Percentiles rank a stretch among this genome's conserved stretches.
Conservation (phyloP, 2,113 vertebrate genomes). For the Neodon shergylaensis region DNA sequence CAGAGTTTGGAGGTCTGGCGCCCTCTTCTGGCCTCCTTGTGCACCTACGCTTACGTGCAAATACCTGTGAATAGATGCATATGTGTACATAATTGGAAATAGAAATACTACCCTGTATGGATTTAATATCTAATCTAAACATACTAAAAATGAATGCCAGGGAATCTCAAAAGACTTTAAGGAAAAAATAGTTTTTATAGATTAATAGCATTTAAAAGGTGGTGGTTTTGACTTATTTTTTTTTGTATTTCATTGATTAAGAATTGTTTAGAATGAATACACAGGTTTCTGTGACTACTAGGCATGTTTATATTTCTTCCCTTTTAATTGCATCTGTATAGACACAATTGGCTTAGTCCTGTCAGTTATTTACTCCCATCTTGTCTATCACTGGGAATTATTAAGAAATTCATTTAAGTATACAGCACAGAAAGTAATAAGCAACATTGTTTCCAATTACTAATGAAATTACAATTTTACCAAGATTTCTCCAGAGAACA, state of each 20-base stretch:
- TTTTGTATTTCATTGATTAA: slow-evolving; percentile 43
- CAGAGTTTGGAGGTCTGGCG: no score
- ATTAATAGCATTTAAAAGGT: slow-evolving; percentile 51
- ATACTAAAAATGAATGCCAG: neutral
- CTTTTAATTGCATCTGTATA: neutral
- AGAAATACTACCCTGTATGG: neutral
- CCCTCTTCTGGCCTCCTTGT: neutral
- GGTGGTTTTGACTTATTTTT: neutral
- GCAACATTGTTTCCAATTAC: slow-evolving; percentile 41
- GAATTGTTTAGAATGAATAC: slow-evolving; percentile 47
- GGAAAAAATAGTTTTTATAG: slow-evolving; percentile 23
- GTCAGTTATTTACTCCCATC: neutral
- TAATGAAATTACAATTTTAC: slow-evolving; percentile 63
- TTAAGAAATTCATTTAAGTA: slow-evolving; percentile 34
- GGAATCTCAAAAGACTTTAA: neutral
- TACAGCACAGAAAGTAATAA: slow-evolving; percentile 57
- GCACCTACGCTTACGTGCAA: neutral
- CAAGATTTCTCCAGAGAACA: slow-evolving; percentile 55
- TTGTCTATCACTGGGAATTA: neutral
- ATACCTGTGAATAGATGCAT: neutral
- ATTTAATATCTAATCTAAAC: neutral
- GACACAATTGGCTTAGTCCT: neutral
- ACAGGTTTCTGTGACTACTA: slow-evolving; percentile 35
- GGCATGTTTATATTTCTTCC: neutral
- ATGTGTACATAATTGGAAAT: neutral